Percentiles rank a stretch among this genome's conserved stretches.
phyloP scores from a whole-genome alignment of 2,888 invertebrate genomes.

The Stenodera caucasica region DNA sequence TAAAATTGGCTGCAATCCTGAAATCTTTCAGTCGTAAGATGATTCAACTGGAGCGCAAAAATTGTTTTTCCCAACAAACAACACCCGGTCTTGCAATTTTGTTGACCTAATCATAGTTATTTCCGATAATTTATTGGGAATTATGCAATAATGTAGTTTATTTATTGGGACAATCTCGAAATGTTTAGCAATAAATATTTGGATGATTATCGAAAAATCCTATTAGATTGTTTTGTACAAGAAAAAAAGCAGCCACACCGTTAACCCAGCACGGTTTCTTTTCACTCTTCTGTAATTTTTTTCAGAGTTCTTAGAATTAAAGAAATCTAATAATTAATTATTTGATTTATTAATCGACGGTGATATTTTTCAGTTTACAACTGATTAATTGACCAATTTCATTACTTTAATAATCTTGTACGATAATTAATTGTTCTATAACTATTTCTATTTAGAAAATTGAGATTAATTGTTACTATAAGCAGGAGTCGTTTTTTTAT shows the following conservation, averaged over 20 bases:
- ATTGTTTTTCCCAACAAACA: neutral
- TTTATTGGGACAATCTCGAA: too few species aligned
- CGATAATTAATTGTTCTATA: conserved; percentile 35
- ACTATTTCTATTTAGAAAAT: conserved; percentile 33
- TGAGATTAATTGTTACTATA: conserved; percentile 28
- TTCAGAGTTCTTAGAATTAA: neutral
- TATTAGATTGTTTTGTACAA: neutral
- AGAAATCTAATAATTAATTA: conserved; percentile 8
- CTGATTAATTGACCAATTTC: conserved; percentile 25
- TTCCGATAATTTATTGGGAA: too few species aligned
- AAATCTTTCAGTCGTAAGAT: conserved; percentile 41
- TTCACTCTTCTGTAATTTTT: neutral
- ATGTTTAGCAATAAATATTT: too few species aligned
- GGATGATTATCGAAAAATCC: too few species aligned
- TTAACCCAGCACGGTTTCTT: neutral
- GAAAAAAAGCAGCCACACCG: neutral
- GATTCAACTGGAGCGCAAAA: conserved; percentile 44
- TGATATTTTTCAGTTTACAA: conserved; percentile 17
- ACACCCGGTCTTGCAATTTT: neutral
- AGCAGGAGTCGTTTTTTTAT: neutral
- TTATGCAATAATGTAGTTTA: too few species aligned
- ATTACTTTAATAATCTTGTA: conserved; percentile 23
- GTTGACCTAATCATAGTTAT: too few species aligned
- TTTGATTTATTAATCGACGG: conserved; percentile 19
- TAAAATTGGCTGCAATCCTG: conserved; percentile 30